These are phyloP conservation scores for Oegoconia quadripuncta DNA, from an alignment of 2,888 invertebrate genomes.

Conservation along the genomic window DNA sequence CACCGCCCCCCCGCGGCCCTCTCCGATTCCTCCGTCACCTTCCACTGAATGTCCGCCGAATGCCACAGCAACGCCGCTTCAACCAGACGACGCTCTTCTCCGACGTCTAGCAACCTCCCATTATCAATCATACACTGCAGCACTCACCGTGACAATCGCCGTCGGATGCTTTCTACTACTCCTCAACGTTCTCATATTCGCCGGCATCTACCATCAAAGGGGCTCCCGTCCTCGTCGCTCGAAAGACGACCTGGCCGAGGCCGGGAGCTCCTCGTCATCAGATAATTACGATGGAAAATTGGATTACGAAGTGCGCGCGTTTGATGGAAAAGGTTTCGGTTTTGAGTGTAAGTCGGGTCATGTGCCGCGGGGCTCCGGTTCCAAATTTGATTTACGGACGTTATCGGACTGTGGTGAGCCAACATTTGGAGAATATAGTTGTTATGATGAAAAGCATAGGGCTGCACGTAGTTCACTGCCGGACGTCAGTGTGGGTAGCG, in stretches of 20 bases:
- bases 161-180: constrained; percentile 90
- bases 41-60: constrained; percentile 89
- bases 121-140: constrained; percentile 93
- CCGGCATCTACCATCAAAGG: constrained; percentile 92
- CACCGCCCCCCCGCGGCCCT: constrained; percentile 59
- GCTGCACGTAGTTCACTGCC: constrained; percentile 79
- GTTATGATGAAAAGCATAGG: constrained; percentile 81
- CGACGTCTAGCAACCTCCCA: constrained; percentile 89
- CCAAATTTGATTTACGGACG: constrained; percentile 72
- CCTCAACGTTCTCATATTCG: constrained; percentile 91
- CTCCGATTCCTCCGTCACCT: constrained; percentile 66
- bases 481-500: constrained; percentile 79
- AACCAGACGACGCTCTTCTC: constrained; percentile 83
- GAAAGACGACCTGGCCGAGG: constrained; percentile 87
- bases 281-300: constrained; percentile 81
- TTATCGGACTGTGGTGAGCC: constrained; percentile 76
- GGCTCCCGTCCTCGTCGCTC: constrained; percentile 85
- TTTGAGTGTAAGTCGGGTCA: constrained; percentile 79
- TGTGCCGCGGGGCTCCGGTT: constrained; percentile 65
- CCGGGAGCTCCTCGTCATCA: constrained; percentile 84
- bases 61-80: constrained; percentile 58
- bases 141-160: constrained; percentile 91
- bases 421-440: constrained; percentile 82
- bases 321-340: constrained; percentile 76
- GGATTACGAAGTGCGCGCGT: constrained; percentile 73